A percentile compares a stretch with the other conserved stretches of the same genome.
These are phyloP conservation scores for Sceloporus tristichus DNA, from an alignment of 2,113 vertebrate genomes.

Conservation along the genomic window DNA sequence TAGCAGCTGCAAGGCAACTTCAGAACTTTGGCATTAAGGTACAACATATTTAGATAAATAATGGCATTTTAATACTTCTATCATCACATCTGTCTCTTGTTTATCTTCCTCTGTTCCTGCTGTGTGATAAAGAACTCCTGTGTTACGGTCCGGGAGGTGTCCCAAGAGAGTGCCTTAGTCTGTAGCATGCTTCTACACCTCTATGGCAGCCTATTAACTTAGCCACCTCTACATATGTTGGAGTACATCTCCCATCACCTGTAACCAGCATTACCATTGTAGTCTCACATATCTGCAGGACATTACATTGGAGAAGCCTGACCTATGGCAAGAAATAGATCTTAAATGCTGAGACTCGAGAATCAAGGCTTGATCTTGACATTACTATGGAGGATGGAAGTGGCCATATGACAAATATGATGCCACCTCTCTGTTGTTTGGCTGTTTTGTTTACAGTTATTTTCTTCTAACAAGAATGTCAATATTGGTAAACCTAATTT, in stretches of 20 bases:
- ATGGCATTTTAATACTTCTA: slow-evolving; percentile 9
- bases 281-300: not conserved
- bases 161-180: not conserved
- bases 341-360: not conserved
- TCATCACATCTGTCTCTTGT: not conserved
- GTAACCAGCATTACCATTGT: not conserved
- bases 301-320: not conserved
- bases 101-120: not conserved
- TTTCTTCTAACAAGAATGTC: not conserved
- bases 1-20: slow-evolving; percentile 93
- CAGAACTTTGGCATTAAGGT: slow-evolving; percentile 97
- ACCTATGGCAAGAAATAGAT: not conserved
- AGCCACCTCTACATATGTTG: not conserved
- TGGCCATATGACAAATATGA: not conserved
- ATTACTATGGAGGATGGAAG: not conserved
- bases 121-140: not conserved
- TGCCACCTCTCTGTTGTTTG: not conserved
- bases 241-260: not conserved
- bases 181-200: not conserved
- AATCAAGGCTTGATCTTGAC: not conserved
- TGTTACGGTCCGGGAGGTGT: not conserved
- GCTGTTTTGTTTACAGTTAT: not conserved
- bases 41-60: slow-evolving; percentile 41
- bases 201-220: not conserved
- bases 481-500: not conserved